These are phyloP conservation scores for Malacoraja senta DNA, from an alignment of 2,797 vertebrate species.

Conservation along the genomic window DNA sequence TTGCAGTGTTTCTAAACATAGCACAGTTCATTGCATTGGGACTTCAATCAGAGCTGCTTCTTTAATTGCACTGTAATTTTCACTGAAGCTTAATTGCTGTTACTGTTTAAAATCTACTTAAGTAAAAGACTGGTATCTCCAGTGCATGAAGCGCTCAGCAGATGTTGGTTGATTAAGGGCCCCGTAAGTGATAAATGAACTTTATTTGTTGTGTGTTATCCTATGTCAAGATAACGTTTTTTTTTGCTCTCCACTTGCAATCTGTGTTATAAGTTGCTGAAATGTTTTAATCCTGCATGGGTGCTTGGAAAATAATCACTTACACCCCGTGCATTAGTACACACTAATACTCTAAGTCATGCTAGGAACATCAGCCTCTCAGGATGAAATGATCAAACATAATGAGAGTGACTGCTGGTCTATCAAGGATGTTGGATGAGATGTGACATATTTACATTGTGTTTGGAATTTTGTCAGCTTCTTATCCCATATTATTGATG, in stretches of 20 bases:
- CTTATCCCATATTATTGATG: background rate
- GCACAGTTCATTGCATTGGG: background rate
- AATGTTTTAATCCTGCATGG: background rate
- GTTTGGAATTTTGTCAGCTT: background rate
- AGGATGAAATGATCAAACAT: background rate
- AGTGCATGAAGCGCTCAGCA: background rate
- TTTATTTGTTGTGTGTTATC: background rate
- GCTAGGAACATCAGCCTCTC: background rate
- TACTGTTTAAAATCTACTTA: slow-evolving; percentile 6
- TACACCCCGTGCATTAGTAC: background rate
- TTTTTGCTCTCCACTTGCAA: background rate
- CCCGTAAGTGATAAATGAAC: background rate
- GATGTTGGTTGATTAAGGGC: background rate
- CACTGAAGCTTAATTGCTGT: background rate
- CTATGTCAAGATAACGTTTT: background rate
- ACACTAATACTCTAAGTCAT: background rate
- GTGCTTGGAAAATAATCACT: background rate
- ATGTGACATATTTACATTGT: background rate
- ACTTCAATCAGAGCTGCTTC: background rate
- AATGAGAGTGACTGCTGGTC: background rate
- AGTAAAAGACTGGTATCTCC: background rate
- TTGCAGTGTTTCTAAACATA: background rate
- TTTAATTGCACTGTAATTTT: slow-evolving; percentile 6
- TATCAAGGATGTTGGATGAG: background rate
- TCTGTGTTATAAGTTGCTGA: background rate